Evolutionary conservation across 2,888 invertebrate genomes (phyloP), one percentile per base, ranked within the genome.

Genomic region (Stenoptilia bipunctidactyla): DNA sequence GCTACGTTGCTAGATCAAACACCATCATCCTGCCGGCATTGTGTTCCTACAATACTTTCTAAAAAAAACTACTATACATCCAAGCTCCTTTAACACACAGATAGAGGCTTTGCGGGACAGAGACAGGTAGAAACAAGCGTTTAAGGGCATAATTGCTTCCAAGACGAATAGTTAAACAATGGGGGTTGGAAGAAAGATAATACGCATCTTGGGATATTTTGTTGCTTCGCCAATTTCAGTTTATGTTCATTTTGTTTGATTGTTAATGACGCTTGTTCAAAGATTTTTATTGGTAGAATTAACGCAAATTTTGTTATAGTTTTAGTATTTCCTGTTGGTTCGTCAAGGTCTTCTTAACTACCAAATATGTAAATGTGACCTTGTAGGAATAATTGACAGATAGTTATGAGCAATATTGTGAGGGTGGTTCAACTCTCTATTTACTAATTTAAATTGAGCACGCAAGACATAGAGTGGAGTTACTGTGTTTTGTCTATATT

Each of bases 1-100:
- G 79, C 80, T 79, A 76, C 74, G 77, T 74, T 67, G 74, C 71
- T 75, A 77, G 82, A 75, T 80, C 77, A 82, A 80, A 82, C 71
- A 80, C 74, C 34, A 74, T 77, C 75, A 76, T 80, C 75, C 77
- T 75, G 73, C 70, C 69, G 66, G 66, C 70, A 79, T 76, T 83
- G 79, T 79, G 75, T 66, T 72, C 69, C 69, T 65, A 70, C 36
- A 71, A 70, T 72, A 66, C 70, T 67, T 65, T 58, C 51, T 47
- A 59, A 72, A 76, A 77, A 71, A 57, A 46, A 45, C 47, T 62
- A 62, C 55, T 61, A 49, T 53, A 57, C 49, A 59, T 49, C 46
- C 65, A 48, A 44, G 75, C 77, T 59, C 66, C 45, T 74, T 71
- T 64, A 53, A 54, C 53, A 38, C 43, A 15, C 20, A 20, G 3